phyloP scores from a whole-genome alignment of 2,888 invertebrate genomes.

The Chrysolina americana region DNA sequence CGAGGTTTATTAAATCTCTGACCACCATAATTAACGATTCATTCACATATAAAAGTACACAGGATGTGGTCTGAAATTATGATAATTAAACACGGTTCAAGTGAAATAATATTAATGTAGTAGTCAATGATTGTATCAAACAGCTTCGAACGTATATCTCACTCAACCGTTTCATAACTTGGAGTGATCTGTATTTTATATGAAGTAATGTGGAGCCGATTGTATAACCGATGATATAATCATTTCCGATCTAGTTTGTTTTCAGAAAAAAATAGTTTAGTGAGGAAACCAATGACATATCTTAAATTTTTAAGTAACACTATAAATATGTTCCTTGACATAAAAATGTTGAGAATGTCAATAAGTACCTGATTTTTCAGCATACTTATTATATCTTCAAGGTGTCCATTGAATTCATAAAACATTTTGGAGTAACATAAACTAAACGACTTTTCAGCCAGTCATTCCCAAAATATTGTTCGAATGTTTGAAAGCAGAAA shows the following conservation, averaged over 20 bases:
- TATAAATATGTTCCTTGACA: no score
- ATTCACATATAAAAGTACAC: background rate
- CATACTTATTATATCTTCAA: no score
- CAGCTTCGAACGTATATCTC: background rate
- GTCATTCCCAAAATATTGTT: no score
- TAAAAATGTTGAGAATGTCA: no score
- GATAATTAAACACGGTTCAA: background rate
- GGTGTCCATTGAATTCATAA: no score
- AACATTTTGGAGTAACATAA: no score
- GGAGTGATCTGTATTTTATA: background rate
- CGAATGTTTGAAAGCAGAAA: no score
- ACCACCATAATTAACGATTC: background rate
- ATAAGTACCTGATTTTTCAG: no score
- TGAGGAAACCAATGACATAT: no score
- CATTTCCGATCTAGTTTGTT: background rate
- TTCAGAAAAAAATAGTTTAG: background rate
- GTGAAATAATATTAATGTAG: background rate
- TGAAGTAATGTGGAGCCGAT: background rate
- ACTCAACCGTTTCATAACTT: background rate
- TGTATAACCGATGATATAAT: constrained; percentile 5
- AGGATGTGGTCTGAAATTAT: background rate
- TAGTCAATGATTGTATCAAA: constrained; percentile 2
- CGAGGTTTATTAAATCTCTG: background rate
- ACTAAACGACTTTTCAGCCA: no score
- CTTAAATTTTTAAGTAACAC: no score